Percentiles rank a stretch among this genome's conserved stretches.
Evolutionary conservation across 2,888 invertebrate genomes (phyloP).

Genomic region (Coecobrya sp.): DNA sequence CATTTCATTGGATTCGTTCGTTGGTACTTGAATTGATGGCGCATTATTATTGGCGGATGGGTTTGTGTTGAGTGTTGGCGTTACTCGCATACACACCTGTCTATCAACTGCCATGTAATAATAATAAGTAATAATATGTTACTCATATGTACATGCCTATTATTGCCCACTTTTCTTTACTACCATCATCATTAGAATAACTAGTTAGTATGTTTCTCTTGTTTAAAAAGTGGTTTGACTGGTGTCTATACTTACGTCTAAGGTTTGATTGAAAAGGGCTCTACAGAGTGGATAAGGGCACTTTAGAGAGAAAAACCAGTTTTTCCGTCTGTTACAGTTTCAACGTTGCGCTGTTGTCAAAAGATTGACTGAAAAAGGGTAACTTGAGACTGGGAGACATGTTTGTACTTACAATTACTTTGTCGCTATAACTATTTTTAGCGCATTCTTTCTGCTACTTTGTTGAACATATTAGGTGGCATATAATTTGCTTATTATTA

Average conservation of each 20-base stretch:
- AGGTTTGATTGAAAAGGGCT: background rate
- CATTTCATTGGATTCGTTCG: background rate
- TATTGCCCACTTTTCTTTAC: background rate
- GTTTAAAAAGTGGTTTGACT: conserved; percentile 58
- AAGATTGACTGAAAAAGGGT: too few species aligned
- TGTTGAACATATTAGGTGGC: too few species aligned
- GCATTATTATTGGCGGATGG: background rate
- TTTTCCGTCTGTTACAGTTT: background rate
- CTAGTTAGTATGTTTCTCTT: background rate
- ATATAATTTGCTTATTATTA: background rate
- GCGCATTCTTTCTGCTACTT: too few species aligned
- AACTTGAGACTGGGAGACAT: too few species aligned
- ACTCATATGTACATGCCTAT: background rate
- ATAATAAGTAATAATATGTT: background rate
- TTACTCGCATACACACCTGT: background rate
- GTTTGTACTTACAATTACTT: too few species aligned
- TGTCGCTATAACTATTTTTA: too few species aligned
- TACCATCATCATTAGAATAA: too few species aligned
- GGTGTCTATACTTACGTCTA: conserved; percentile 21
- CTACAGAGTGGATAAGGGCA: background rate
- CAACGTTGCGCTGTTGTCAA: too few species aligned
- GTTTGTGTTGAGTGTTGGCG: background rate
- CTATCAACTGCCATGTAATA: background rate
- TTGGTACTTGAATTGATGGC: background rate
- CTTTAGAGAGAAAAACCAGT: too few species aligned